These are phyloP conservation scores for Ptychadena robeensis DNA, from an alignment of 2,797 vertebrate species.

Conservation along the genomic window DNA sequence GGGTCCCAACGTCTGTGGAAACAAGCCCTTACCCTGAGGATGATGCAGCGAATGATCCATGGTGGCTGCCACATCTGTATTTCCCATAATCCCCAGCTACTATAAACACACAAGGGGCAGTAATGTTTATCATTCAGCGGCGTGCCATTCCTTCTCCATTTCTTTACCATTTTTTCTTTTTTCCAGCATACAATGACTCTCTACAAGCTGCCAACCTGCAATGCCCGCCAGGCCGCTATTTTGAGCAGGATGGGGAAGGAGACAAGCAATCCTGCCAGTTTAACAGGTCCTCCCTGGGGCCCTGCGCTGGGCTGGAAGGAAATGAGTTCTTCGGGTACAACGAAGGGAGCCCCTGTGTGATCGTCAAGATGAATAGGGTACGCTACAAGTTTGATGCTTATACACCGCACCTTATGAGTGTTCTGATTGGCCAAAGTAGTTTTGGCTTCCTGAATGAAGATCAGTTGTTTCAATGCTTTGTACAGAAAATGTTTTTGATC, in stretches of 20 bases:
- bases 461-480: too few species aligned
- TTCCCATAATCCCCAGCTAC: too few species aligned
- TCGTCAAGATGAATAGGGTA: constrained; percentile 95
- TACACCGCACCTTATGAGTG: neutral
- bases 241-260: constrained; percentile 72
- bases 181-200: constrained; percentile 81
- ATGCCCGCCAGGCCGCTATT: constrained; percentile 77
- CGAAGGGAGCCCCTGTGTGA: constrained; percentile 84
- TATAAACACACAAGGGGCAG: too few species aligned
- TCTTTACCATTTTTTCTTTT: constrained; percentile 23
- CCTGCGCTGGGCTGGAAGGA: constrained; percentile 84
- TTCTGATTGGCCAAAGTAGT: neutral
- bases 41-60: too few species aligned
- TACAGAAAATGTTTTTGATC: too few species aligned
- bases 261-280: constrained; percentile 85
- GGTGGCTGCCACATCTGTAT: too few species aligned
- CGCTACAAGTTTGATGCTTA: constrained; percentile 62
- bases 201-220: constrained; percentile 80
- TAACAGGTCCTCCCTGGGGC: constrained; percentile 76
- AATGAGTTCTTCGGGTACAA: constrained; percentile 80
- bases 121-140: too few species aligned
- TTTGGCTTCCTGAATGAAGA: neutral
- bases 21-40: too few species aligned
- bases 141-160: neutral
- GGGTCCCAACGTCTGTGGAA: too few species aligned